Evolutionary conservation across 2,888 invertebrate species (phyloP), one percentile per base, ranked within the genome.

Genomic region (Eupithecia subfuscata): DNA sequence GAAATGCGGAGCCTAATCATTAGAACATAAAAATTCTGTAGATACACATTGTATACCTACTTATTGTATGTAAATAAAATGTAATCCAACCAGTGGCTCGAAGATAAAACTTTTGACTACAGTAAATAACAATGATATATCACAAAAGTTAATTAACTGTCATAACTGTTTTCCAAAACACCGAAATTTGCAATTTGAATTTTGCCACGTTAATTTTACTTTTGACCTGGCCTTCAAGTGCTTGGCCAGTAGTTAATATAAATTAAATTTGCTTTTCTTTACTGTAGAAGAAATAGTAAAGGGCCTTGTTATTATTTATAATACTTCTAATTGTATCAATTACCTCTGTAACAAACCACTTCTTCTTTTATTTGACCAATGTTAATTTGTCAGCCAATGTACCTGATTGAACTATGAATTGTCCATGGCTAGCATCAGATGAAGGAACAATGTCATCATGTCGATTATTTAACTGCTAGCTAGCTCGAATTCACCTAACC

Each of bases 1-100:
- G 85, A 74, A 34, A 82, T 80, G 82, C 79, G 78, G 82, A 86
- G 85, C 84, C 85, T 84, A 84, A 77, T 68, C 67, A 71, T 63
- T 73, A 76, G 65, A 74, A 48, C 71, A 69, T 64, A 9, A 69
- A 11, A 74, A 70, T 76, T 72, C 65, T 64, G 64, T 63, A 48
- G 70, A 68, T 70, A 40, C 67, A 74, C 69, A 74, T 75, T 73
- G 70, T 68, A 70, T 74, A 71, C 70, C 70, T 63, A 60, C 67
- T 34, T 30, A 18, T 34, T 64, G 34, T 64, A 64, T 34, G 34
- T 22, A 22, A 11, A 14, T 14, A 22, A 60, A 60, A 1, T 5
- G 3, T 6, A 60, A 60, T 12, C 14, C 4, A 60, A 12, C 60
- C 22, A 60, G 25, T 22, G 60, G 60, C 60, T 60, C 22, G 25